Evolutionary conservation across 2,797 vertebrate genomes (phyloP).

Genomic region (Micropoecilia bifurca): DNA sequence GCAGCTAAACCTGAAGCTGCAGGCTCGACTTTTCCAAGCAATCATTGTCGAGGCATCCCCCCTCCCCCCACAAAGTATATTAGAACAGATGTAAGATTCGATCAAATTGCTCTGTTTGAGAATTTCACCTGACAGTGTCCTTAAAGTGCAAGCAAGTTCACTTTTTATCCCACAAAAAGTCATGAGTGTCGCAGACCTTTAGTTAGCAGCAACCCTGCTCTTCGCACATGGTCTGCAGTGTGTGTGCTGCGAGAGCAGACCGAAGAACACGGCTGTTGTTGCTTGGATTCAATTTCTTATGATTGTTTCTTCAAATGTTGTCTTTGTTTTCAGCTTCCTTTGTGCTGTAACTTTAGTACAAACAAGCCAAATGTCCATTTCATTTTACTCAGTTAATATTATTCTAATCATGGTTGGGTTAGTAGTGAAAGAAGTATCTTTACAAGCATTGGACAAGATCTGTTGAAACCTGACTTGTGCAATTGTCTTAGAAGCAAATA

Average conservation of each 20-base stretch:
- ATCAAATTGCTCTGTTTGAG: neutral
- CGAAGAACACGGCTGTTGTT: slow-evolving; percentile 12
- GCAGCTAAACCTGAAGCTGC: neutral
- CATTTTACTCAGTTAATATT: neutral
- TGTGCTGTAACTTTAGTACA: neutral
- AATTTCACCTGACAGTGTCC: neutral
- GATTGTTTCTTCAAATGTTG: neutral
- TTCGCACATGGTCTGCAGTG: neutral
- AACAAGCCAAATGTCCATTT: neutral
- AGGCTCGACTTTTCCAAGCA: neutral
- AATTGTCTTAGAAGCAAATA: neutral
- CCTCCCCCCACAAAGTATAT: neutral
- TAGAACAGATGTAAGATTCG: neutral
- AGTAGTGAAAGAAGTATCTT: neutral
- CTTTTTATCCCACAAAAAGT: neutral
- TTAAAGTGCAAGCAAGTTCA: neutral
- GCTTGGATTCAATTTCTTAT: slow-evolving; percentile 26
- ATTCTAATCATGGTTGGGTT: neutral
- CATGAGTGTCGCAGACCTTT: neutral
- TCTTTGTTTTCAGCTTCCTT: neutral
- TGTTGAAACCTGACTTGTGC: neutral
- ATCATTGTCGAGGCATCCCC: neutral
- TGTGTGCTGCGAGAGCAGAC: slow-evolving; percentile 1
- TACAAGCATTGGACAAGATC: neutral
- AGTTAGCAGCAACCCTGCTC: neutral